A percentile compares a stretch with the other conserved stretches of the same genome.
These are phyloP conservation scores for Limenitis camilla DNA, from an alignment of 2,888 invertebrate genomes.

Conservation along the genomic window DNA sequence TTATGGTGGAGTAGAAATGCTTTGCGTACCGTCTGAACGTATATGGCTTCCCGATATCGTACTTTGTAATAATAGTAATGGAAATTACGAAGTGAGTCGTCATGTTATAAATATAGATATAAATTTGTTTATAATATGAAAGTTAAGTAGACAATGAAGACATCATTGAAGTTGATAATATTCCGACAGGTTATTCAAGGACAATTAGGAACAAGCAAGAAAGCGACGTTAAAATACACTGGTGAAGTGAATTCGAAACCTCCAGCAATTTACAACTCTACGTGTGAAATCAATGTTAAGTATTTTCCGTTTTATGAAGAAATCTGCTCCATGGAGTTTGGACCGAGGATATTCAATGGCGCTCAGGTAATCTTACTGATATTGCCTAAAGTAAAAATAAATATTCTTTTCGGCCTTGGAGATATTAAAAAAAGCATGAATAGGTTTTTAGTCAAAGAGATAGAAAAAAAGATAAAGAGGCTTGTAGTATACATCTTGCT, in stretches of 20 bases:
- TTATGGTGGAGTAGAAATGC: slow-evolving; percentile 92
- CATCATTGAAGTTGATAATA: neutral
- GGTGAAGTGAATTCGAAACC: slow-evolving; percentile 97
- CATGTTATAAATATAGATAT: neutral
- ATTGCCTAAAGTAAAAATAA: too few relatives aligned
- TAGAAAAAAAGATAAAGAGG: too few relatives aligned
- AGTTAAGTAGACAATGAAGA: neutral
- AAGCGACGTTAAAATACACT: slow-evolving; percentile 92
- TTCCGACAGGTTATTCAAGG: slow-evolving; percentile 86
- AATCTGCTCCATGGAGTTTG: slow-evolving; percentile 97
- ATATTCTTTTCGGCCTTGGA: too few relatives aligned
- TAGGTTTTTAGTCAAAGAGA: too few relatives aligned
- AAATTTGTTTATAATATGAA: too few relatives aligned
- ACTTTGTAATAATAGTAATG: slow-evolving; percentile 94
- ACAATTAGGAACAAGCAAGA: too few relatives aligned
- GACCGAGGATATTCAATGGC: slow-evolving; percentile 95
- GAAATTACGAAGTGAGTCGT: slow-evolving; percentile 84
- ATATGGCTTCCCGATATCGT: slow-evolving; percentile 98
- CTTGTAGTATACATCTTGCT: too few relatives aligned
- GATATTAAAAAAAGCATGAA: too few relatives aligned
- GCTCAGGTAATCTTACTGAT: too few relatives aligned
- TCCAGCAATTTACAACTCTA: slow-evolving; percentile 94
- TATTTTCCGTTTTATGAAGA: slow-evolving; percentile 98
- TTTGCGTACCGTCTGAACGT: slow-evolving; percentile 95
- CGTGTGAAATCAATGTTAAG: slow-evolving; percentile 95